Evolutionary conservation across 2,113 vertebrate species (phyloP), one percentile per base, ranked within the genome.

Genomic region (Burhinus oedicnemus): DNA sequence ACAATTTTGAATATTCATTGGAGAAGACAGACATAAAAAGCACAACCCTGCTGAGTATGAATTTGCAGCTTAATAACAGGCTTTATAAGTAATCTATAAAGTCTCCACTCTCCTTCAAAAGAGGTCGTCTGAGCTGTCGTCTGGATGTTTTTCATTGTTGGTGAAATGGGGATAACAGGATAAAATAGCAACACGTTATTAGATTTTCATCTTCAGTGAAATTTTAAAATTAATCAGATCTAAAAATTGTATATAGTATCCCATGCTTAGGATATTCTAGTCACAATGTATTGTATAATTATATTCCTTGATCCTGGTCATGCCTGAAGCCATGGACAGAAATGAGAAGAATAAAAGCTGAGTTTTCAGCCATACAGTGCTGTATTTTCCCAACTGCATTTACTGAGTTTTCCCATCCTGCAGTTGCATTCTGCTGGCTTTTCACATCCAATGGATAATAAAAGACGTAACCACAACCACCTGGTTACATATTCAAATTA

Each of bases 401-500:
- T 80, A 90, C 38, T 75, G 74, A 94, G 47, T 64, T 86, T 93
- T 97, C 94, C 87, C 86, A 92, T 95, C 82, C 74, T 64, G 61
- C 71, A 92, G 88, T 95, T 95, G 62, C 74, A 89, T 95, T 95
- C 83, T 91, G 92, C 84, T 88, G 49, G 89, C 55, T 96, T 90
- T 95, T 94, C 84, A 94, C 81, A 95, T 93, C 47, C 78, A 85
- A 32, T 45, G 78, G 85, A 57, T 88, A 90, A 85, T 61, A 71
- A 75, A 97, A 93, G 83, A 95, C 4, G 54, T 89, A 93, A 93
- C 95, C 92, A 90, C 51, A 89, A 84, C 93, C 96, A 97, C 94
- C 97, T 97, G 93, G 97, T 97, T 92, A 95, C 74, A 92, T 75
- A 64, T 93, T 95, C 93, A 96, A 95, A 95, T 96, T 94, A 95